Percentiles rank a stretch among this genome's conserved stretches.
Evolutionary conservation across 2,888 invertebrate species (phyloP).

Genomic region (Idaea straminata): DNA sequence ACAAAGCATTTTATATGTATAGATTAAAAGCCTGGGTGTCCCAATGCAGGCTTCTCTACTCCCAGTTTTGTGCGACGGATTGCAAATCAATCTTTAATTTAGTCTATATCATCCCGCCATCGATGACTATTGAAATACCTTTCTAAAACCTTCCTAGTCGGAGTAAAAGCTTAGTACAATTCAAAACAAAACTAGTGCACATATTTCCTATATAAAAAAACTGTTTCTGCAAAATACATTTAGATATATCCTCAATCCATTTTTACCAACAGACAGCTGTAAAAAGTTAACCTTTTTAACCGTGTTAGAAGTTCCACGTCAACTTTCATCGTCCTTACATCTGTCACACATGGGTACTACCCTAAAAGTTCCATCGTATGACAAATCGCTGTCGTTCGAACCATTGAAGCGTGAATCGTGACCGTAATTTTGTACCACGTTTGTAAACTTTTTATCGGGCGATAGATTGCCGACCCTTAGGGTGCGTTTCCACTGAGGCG

Average conservation of each 20-base stretch:
- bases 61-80: no score
- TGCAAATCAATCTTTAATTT: no score
- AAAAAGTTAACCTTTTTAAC: not conserved
- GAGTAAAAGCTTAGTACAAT: no score
- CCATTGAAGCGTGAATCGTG: constrained; percentile 23
- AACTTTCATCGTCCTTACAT: not conserved
- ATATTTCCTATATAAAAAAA: not conserved
- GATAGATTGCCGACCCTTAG: constrained; percentile 17
- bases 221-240: not conserved
- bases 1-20: no score
- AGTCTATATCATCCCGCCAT: no score
- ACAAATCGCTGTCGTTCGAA: constrained; percentile 19
- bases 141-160: no score
- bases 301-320: not conserved
- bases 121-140: no score
- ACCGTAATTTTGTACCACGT: constrained; percentile 25
- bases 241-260: not conserved
- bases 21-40: no score
- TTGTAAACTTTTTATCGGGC: constrained; percentile 22
- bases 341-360: constrained; percentile 5
- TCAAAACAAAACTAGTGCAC: not conserved
- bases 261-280: not conserved
- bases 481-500: not conserved
- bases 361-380: constrained; percentile 10
- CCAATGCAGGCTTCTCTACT: no score